A percentile compares a stretch with the other conserved stretches of the same genome.
phyloP scores from a whole-genome alignment of 2,113 vertebrate genomes.

The Greenwoodochromis staneri region DNA sequence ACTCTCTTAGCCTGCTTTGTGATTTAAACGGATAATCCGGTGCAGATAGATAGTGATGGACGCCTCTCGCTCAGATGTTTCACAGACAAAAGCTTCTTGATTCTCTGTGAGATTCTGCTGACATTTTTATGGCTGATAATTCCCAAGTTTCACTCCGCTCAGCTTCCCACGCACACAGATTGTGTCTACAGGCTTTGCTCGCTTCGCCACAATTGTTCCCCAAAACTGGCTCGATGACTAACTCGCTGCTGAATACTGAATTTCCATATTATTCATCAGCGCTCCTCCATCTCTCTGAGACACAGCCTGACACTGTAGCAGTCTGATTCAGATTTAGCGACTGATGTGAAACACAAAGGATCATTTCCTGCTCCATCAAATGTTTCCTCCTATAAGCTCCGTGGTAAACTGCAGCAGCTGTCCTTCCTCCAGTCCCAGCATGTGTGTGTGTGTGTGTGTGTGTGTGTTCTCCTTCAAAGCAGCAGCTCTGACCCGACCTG shows the following conservation, averaged over 20 bases:
- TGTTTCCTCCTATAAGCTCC: background rate
- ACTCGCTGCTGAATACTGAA: background rate
- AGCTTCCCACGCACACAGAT: slow-evolving; percentile 2
- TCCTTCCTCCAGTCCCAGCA: background rate
- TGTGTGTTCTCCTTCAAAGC: background rate
- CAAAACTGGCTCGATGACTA: slow-evolving; percentile 27
- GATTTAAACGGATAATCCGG: background rate
- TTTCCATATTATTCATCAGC: slow-evolving; percentile 27
- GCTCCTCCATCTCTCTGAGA: background rate
- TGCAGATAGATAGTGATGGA: background rate
- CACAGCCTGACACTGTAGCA: background rate
- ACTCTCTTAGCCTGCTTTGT: background rate
- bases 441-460: background rate
- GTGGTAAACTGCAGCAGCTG: background rate
- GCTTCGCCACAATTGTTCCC: slow-evolving; percentile 11
- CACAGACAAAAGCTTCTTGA: background rate
- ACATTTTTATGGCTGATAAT: slow-evolving; percentile 4
- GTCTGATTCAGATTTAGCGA: background rate
- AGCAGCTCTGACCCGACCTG: background rate
- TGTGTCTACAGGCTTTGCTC: background rate
- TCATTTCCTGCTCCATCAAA: background rate
- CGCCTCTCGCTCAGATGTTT: background rate
- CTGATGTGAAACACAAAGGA: background rate
- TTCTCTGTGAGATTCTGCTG: background rate
- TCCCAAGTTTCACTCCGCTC: background rate